Evolutionary conservation across 2,113 vertebrate genomes (phyloP).

Genomic region (Eubucco bourcierii): DNA sequence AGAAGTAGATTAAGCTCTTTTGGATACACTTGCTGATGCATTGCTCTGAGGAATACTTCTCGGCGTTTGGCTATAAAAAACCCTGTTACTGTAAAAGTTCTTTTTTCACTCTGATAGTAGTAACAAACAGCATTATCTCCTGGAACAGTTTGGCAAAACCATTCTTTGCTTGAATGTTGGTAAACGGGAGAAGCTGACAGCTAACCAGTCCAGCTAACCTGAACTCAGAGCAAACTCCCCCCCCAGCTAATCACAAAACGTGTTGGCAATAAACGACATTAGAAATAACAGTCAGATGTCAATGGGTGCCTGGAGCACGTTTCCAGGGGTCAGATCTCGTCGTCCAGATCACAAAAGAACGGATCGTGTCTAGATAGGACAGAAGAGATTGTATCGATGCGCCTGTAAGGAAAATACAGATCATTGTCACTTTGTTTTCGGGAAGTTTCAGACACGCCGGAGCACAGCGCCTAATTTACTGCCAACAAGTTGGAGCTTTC

Average conservation of each 20-base stretch:
- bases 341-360: not conserved
- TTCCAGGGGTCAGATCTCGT: conserved; percentile 12
- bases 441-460: not conserved
- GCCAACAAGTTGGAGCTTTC: conserved; percentile 20
- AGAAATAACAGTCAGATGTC: not conserved
- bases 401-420: not conserved
- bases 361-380: not conserved
- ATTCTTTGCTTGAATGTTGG: not conserved
- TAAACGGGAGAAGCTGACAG: conserved; percentile 41
- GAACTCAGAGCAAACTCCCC: not conserved
- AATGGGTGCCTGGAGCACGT: not conserved
- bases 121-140: conserved; percentile 63
- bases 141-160: conserved; percentile 21
- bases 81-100: conserved; percentile 50
- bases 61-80: conserved; percentile 60
- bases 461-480: not conserved
- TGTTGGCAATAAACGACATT: not conserved
- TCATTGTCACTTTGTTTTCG: not conserved
- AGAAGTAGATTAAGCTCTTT: conserved; percentile 60
- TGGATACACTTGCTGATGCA: conserved; percentile 59
- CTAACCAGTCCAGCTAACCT: conserved; percentile 9
- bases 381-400: not conserved
- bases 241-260: not conserved
- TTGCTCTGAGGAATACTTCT: conserved; percentile 62
- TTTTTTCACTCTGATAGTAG: not conserved